A percentile compares a stretch with the other conserved stretches of the same genome.
Conservation (phyloP, 2,888 invertebrate genomes). For the Ochropacha duplaris region DNA sequence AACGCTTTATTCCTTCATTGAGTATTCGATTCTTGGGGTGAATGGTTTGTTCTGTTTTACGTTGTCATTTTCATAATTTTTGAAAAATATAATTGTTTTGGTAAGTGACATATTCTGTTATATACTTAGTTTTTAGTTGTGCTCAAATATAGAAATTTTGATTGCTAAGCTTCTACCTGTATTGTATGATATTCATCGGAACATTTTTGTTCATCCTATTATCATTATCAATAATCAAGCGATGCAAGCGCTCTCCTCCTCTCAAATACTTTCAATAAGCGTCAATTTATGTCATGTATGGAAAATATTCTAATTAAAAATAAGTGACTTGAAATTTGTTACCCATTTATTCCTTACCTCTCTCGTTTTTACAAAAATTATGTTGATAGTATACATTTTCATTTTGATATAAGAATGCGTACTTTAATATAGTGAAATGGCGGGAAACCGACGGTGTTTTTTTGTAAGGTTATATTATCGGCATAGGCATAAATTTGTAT, state of each 20-base stretch:
- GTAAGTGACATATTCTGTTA: constrained; percentile 56
- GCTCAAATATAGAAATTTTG: neutral
- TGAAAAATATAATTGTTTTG: constrained; percentile 67
- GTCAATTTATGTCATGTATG: constrained; percentile 37
- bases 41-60: constrained; percentile 73
- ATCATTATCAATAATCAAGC: constrained; percentile 23
- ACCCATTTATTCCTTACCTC: too few species aligned
- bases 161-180: too few species aligned
- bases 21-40: constrained; percentile 64
- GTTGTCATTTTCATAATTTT: constrained; percentile 53
- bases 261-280: constrained; percentile 33
- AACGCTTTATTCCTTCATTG: constrained; percentile 67
- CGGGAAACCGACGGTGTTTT: neutral
- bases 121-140: neutral
- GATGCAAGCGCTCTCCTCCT: constrained; percentile 18
- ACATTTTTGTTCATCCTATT: constrained; percentile 8
- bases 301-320: neutral
- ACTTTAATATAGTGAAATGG: neutral
- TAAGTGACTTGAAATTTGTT: neutral
- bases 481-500: neutral
- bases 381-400: neutral
- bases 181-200: constrained; percentile 18
- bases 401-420: neutral
- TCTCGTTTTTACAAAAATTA: too few species aligned
- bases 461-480: neutral